Percentiles rank a stretch among this genome's conserved stretches.
Evolutionary conservation across 2,888 invertebrate species (phyloP).

Genomic region (Agriotes lineatus): DNA sequence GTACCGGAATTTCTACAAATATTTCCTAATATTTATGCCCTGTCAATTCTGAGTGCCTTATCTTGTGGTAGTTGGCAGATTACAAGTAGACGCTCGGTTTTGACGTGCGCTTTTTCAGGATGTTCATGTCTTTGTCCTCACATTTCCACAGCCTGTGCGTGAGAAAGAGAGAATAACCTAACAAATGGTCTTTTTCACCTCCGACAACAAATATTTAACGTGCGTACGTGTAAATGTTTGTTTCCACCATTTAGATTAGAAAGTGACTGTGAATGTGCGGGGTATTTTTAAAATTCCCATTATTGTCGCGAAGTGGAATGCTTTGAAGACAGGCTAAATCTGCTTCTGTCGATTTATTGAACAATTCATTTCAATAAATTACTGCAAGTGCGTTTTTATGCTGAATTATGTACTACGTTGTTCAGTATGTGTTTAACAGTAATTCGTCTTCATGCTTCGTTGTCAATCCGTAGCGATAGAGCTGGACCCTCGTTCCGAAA

Average conservation of each 20-base stretch:
- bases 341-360: conserved; percentile 3
- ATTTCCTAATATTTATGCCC: conserved; percentile 46
- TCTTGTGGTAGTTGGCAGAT: conserved; percentile 37
- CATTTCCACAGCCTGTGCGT: neutral
- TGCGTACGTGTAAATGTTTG: conserved; percentile 30
- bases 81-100: conserved; percentile 32
- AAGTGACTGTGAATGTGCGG: conserved; percentile 11
- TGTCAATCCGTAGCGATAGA: neutral
- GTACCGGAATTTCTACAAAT: conserved; percentile 46
- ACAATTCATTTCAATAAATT: conserved; percentile 8
- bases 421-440: too few relatives aligned
- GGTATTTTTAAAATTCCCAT: conserved; percentile 18
- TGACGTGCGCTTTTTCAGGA: conserved; percentile 9
- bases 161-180: neutral
- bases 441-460: too few relatives aligned
- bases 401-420: too few relatives aligned
- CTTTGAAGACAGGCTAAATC: neutral
- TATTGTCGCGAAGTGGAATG: conserved; percentile 11
- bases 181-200: conserved; percentile 7
- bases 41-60: conserved; percentile 43
- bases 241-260: conserved; percentile 25
- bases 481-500: neutral
- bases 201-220: conserved; percentile 27
- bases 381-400: neutral
- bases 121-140: neutral